These are phyloP conservation scores for Cyphomyrus discorhynchus DNA, from an alignment of 2,113 vertebrate genomes.

Conservation along the genomic window DNA sequence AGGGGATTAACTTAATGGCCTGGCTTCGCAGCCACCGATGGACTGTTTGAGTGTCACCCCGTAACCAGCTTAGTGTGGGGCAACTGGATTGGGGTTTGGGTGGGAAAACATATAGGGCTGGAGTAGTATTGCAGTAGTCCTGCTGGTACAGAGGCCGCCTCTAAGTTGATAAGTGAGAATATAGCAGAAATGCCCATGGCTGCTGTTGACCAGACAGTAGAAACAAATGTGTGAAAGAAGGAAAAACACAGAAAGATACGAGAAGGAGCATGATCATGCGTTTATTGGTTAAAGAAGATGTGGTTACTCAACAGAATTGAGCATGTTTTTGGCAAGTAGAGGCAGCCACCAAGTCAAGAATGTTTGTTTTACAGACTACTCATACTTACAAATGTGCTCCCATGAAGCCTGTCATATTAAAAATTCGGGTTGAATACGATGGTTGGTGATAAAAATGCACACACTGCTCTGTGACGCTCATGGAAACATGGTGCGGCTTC, in stretches of 20 bases:
- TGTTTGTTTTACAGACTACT: neutral
- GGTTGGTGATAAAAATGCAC: neutral
- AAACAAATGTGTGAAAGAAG: neutral
- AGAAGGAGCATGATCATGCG: neutral
- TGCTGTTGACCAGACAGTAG: neutral
- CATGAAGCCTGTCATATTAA: neutral
- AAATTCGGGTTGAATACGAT: neutral
- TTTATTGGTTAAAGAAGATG: neutral
- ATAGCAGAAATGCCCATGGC: neutral
- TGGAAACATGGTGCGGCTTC: neutral
- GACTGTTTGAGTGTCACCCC: neutral
- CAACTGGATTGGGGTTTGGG: neutral
- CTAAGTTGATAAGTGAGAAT: neutral
- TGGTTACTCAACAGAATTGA: neutral
- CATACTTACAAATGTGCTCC: neutral
- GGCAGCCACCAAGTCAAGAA: neutral
- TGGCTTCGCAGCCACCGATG: neutral
- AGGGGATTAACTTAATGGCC: conserved; percentile 2
- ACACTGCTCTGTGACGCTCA: neutral
- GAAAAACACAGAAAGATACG: neutral
- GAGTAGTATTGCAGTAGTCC: neutral
- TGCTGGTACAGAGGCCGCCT: neutral
- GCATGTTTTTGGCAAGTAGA: neutral
- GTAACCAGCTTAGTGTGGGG: neutral
- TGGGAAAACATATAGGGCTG: neutral